These are phyloP conservation scores for Beaufortia kweichowensis DNA, from an alignment of 2,113 vertebrate genomes.

Conservation along the genomic window DNA sequence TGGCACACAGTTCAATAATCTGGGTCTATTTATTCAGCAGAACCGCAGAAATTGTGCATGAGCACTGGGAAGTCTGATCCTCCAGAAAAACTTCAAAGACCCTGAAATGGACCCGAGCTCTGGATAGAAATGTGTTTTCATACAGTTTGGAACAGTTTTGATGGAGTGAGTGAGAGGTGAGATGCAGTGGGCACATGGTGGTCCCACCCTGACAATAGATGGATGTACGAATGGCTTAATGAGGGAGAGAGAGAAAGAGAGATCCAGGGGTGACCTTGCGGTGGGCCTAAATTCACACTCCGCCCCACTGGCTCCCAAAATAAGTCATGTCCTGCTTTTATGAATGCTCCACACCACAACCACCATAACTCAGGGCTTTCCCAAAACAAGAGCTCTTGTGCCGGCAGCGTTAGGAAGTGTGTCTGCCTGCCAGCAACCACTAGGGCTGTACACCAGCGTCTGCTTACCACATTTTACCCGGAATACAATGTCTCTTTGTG, in stretches of 20 bases:
- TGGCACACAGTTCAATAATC: constrained; percentile 20
- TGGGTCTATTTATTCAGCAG: constrained; percentile 17
- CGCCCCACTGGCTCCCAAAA: constrained; percentile 63
- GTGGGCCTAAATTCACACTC: constrained; percentile 53
- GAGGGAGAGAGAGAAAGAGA: constrained; percentile 17
- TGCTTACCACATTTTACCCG: constrained; percentile 77
- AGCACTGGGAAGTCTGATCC: constrained; percentile 21
- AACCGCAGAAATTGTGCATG: constrained; percentile 12
- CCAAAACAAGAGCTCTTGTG: constrained; percentile 76
- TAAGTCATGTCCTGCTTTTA: constrained; percentile 63
- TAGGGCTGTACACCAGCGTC: constrained; percentile 68
- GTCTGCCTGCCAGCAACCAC: constrained; percentile 75
- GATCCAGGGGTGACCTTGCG: constrained; percentile 42
- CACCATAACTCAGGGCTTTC: constrained; percentile 69
- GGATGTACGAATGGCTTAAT: constrained; percentile 5
- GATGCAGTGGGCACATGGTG: constrained; percentile 15
- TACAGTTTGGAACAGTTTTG: constrained; percentile 29
- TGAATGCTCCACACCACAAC: constrained; percentile 64
- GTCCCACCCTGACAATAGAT: constrained; percentile 29
- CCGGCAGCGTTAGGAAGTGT: constrained; percentile 75
- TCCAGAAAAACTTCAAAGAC: constrained; percentile 38
- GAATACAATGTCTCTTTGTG: constrained; percentile 79
- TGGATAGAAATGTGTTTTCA: constrained; percentile 26
- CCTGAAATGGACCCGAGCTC: constrained; percentile 12
- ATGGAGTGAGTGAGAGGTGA: constrained; percentile 28